phyloP scores from a whole-genome alignment of 2,888 invertebrate species.

The Noctua janthe region DNA sequence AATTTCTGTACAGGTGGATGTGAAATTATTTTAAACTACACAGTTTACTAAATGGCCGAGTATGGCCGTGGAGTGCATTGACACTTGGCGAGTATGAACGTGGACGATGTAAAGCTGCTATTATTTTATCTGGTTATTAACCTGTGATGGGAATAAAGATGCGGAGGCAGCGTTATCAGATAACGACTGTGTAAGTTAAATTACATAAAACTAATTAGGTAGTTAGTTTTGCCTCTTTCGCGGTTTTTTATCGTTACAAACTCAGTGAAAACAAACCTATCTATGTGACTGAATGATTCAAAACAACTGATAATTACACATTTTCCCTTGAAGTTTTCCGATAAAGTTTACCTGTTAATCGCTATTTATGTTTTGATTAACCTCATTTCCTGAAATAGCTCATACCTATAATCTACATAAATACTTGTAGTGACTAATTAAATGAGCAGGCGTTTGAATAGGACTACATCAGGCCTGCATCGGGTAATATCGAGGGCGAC shows the following conservation, averaged over 20 bases:
- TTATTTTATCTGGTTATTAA: slow-evolving; percentile 75
- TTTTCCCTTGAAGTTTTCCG: slow-evolving; percentile 35
- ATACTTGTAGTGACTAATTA: slow-evolving; percentile 65
- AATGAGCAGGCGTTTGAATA: slow-evolving; percentile 59
- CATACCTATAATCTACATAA: slow-evolving; percentile 50
- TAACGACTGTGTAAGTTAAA: slow-evolving; percentile 54
- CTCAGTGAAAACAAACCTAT: slow-evolving; percentile 11
- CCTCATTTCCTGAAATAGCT: slow-evolving; percentile 45
- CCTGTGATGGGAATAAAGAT: slow-evolving; percentile 69
- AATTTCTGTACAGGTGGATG: slow-evolving; percentile 59
- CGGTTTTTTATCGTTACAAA: slow-evolving; percentile 1
- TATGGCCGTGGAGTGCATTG: slow-evolving; percentile 75
- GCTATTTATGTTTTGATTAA: slow-evolving; percentile 36
- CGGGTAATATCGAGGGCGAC: slow-evolving; percentile 69
- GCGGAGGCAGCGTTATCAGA: slow-evolving; percentile 62
- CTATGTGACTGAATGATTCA: background rate
- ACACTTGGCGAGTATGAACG: slow-evolving; percentile 70
- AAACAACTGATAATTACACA: slow-evolving; percentile 25
- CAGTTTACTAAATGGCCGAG: slow-evolving; percentile 68
- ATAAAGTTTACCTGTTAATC: slow-evolving; percentile 57
- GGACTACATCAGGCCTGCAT: slow-evolving; percentile 59
- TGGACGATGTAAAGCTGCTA: slow-evolving; percentile 64
- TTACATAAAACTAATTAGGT: slow-evolving; percentile 49
- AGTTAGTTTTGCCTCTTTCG: background rate
- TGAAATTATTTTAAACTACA: slow-evolving; percentile 64